A percentile compares a stretch with the other conserved stretches of the same genome.
Conservation (phyloP, 2,888 invertebrate genomes). For the Xestia ashworthii region DNA sequence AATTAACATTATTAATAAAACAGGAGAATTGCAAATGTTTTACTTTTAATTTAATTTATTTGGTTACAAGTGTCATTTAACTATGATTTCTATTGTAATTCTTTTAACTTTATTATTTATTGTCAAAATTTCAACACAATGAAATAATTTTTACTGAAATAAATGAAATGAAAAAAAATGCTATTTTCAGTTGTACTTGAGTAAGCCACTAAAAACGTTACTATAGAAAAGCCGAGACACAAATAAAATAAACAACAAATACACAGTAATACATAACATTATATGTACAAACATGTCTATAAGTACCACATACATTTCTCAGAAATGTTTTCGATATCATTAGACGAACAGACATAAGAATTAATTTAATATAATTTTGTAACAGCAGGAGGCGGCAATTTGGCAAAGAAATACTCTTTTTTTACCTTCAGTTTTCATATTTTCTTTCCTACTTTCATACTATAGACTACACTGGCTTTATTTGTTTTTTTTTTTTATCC, state of each 20-base stretch:
- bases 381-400: conserved; percentile 53
- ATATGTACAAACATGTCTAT: conserved; percentile 10
- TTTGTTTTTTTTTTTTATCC: neutral
- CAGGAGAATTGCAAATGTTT: too few relatives aligned
- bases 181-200: neutral
- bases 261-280: conserved; percentile 7
- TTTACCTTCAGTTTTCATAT: neutral
- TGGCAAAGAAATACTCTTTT: conserved; percentile 27
- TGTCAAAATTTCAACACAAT: too few relatives aligned
- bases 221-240: neutral
- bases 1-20: too few relatives aligned
- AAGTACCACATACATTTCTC: conserved; percentile 29
- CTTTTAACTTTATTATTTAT: too few relatives aligned
- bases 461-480: neutral
- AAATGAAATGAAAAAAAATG: too few relatives aligned
- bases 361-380: conserved; percentile 57
- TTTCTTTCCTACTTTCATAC: conserved; percentile 19
- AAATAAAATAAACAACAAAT: conserved; percentile 32
- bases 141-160: too few relatives aligned
- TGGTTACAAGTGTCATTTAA: too few relatives aligned
- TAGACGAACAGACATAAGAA: conserved; percentile 43
- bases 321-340: conserved; percentile 60
- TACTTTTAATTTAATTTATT: too few relatives aligned
- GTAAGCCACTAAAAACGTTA: neutral
- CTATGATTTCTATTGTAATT: too few relatives aligned